A percentile compares a stretch with the other conserved stretches of the same genome.
phyloP scores from a whole-genome alignment of 2,888 invertebrate species.

The Smittia sp. region DNA sequence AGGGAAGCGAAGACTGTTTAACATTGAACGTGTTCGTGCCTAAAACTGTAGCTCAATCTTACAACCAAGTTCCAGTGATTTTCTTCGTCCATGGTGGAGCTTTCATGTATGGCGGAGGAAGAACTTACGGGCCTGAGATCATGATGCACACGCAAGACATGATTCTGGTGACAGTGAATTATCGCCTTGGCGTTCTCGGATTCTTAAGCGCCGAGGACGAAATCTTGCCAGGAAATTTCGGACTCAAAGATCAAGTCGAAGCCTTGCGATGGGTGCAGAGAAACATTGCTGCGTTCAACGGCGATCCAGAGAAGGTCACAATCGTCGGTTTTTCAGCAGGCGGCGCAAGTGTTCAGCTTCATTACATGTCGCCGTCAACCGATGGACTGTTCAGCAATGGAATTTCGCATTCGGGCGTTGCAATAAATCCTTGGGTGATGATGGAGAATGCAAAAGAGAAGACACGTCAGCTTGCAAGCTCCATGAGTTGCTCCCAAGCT shows the following conservation, averaged over 20 bases:
- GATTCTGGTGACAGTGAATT: conserved; percentile 67
- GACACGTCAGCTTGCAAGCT: conserved; percentile 59
- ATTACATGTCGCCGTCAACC: conserved; percentile 54
- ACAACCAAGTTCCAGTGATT: conserved; percentile 60
- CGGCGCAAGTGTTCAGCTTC: conserved; percentile 54
- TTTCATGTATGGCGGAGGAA: conserved; percentile 64
- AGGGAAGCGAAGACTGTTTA: conserved; percentile 67
- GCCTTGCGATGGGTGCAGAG: conserved; percentile 55
- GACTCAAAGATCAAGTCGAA: conserved; percentile 55
- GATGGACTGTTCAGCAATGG: conserved; percentile 59
- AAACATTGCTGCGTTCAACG: conserved; percentile 54
- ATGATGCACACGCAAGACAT: conserved; percentile 62
- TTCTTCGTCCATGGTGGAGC: conserved; percentile 68
- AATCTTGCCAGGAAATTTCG: conserved; percentile 55
- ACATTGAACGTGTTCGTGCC: conserved; percentile 65
- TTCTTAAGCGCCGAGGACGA: conserved; percentile 55
- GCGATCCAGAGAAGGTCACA: conserved; percentile 53
- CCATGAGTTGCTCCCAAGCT: conserved; percentile 62
- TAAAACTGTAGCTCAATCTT: conserved; percentile 44
- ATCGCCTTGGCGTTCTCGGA: conserved; percentile 68
- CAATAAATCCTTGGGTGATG: conserved; percentile 61
- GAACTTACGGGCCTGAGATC: conserved; percentile 57
- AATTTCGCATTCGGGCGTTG: conserved; percentile 69
- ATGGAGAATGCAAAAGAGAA: conserved; percentile 60
- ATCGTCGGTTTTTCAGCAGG: conserved; percentile 57